These are phyloP conservation scores for Parnassius glacialis DNA, from an alignment of 2,888 invertebrate genomes.

Conservation along the genomic window DNA sequence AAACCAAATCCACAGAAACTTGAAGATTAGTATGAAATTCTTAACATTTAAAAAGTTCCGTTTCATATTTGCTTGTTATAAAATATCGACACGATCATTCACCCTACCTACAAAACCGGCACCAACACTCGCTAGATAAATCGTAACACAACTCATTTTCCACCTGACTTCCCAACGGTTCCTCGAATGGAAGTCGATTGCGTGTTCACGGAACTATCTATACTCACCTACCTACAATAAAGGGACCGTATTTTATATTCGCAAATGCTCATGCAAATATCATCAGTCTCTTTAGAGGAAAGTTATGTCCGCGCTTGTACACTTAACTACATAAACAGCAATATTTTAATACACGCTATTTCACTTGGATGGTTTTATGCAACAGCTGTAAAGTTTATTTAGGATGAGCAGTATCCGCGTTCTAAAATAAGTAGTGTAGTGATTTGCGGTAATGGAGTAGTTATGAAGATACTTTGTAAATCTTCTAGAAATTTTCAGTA, in stretches of 20 bases:
- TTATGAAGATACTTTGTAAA: neutral
- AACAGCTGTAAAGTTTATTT: slow-evolving; percentile 17
- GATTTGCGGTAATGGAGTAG: slow-evolving; percentile 8
- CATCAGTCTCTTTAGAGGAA: slow-evolving; percentile 20
- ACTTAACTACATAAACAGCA: slow-evolving; percentile 16
- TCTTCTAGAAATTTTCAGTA: neutral
- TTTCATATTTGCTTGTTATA: slow-evolving; percentile 5
- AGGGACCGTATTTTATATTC: slow-evolving; percentile 5
- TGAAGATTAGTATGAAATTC: no score
- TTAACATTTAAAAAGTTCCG: neutral
- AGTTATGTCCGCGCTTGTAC: slow-evolving; percentile 16
- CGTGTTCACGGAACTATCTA: slow-evolving; percentile 7
- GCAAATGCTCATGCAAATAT: slow-evolving; percentile 19
- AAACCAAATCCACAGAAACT: no score
- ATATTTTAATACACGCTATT: slow-evolving; percentile 18
- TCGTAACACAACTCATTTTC: slow-evolving; percentile 20
- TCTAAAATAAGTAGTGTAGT: slow-evolving; percentile 1
- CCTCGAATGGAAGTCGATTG: slow-evolving; percentile 7
- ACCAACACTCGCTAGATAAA: slow-evolving; percentile 5
- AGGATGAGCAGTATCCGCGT: neutral
- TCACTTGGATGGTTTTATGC: slow-evolving; percentile 15
- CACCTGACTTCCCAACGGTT: slow-evolving; percentile 11
- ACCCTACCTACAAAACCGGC: slow-evolving; percentile 4
- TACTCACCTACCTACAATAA: neutral
- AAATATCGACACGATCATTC: slow-evolving; percentile 11